phyloP scores from a whole-genome alignment of 2,797 vertebrate genomes.

The Danio choprae region DNA sequence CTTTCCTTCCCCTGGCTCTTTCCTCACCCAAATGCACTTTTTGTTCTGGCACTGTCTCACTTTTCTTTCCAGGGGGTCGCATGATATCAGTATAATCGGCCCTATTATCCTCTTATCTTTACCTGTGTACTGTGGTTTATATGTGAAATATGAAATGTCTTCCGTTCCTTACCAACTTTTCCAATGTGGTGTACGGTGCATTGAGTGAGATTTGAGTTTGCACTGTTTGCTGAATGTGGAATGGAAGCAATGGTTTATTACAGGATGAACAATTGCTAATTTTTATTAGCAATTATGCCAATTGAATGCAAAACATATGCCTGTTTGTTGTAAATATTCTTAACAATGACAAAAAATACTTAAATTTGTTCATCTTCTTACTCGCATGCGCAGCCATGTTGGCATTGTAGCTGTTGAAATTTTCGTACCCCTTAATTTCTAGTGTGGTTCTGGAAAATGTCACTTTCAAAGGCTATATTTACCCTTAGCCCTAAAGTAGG shows the following conservation, averaged over 20 bases:
- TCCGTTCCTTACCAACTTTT: conserved; percentile 40
- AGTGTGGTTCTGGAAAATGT: no score
- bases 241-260: conserved; percentile 24
- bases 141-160: conserved; percentile 51
- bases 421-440: no score
- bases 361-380: no score
- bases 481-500: no score
- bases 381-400: no score
- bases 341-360: no score
- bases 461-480: no score
- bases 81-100: conserved; percentile 56
- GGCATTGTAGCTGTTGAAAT: no score
- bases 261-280: neutral
- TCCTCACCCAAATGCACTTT: conserved; percentile 10
- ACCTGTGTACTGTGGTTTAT: conserved; percentile 49
- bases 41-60: neutral
- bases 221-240: conserved; percentile 60
- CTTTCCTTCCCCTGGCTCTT: conserved; percentile 22
- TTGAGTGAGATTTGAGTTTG: conserved; percentile 46
- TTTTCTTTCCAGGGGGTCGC: conserved; percentile 35
- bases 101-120: conserved; percentile 35
- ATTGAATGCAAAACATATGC: no score
- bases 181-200: conserved; percentile 50
- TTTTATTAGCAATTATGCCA: no score
- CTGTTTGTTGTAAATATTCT: no score